Evolutionary conservation across 2,888 invertebrate genomes (phyloP).

Genomic region (Tenthredo amoena): DNA sequence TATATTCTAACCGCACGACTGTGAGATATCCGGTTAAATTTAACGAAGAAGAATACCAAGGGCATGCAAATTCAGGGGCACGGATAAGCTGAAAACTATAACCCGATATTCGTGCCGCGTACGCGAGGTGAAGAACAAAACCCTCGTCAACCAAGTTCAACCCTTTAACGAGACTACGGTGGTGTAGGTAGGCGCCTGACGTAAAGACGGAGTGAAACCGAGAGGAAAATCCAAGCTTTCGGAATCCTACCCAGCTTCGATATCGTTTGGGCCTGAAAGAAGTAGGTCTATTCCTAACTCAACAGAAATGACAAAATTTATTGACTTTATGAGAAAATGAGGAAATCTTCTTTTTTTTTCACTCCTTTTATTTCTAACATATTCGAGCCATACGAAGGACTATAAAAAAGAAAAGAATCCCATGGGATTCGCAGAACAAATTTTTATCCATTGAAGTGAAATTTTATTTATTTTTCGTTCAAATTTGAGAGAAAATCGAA

Average conservation of each 20-base stretch:
- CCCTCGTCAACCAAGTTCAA: constrained; percentile 20
- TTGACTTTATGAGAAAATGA: background rate
- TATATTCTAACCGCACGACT: constrained; percentile 12
- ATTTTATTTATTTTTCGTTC: background rate
- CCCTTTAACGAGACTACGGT: constrained; percentile 23
- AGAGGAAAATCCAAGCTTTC: constrained; percentile 24
- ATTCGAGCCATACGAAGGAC: background rate
- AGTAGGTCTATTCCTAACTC: background rate
- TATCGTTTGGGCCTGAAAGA: background rate
- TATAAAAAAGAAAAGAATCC: background rate
- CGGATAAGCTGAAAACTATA: constrained; percentile 35
- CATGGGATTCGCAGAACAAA: background rate
- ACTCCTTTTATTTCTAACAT: background rate
- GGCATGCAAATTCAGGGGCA: constrained; percentile 15
- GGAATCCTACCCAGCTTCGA: background rate
- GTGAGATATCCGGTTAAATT: constrained; percentile 1
- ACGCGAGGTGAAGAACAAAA: constrained; percentile 14
- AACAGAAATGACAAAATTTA: background rate
- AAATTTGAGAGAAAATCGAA: background rate
- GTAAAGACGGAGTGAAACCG: constrained; percentile 37
- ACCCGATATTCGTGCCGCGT: constrained; percentile 18
- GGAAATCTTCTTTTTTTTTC: background rate
- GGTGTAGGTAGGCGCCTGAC: background rate
- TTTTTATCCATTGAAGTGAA: background rate
- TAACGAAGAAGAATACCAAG: constrained; percentile 38